Percentiles rank a stretch among this genome's conserved stretches.
Evolutionary conservation across 1,140 invertebrate genomes (phyloP).

Genomic region (Leptinotarsa texana): DNA sequence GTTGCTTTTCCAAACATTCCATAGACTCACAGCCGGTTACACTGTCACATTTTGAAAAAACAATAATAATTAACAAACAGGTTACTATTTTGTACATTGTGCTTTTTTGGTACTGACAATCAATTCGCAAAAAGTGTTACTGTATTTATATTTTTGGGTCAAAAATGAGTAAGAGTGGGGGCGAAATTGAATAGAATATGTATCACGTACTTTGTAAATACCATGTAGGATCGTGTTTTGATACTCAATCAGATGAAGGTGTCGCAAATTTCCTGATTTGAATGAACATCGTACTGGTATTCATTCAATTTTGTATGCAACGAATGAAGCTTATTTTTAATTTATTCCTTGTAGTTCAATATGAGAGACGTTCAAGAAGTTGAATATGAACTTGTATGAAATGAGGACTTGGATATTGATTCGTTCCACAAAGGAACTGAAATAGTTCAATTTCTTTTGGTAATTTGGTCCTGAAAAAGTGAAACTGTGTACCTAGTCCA

Average conservation of each 20-base stretch:
- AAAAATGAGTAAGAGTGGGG: constrained; percentile 2
- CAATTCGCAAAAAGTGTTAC: not conserved
- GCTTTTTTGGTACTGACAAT: constrained; percentile 1
- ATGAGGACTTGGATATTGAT: no score
- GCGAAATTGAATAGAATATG: not conserved
- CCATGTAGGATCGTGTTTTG: constrained; percentile 15
- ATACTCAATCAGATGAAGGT: not conserved
- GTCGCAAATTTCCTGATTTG: not conserved
- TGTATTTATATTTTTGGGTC: constrained; percentile 19
- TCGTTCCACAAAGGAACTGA: no score
- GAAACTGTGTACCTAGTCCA: no score
- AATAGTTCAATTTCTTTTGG: no score
- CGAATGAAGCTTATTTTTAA: not conserved
- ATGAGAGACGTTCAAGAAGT: no score
- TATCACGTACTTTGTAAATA: constrained; percentile 17
- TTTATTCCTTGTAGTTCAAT: no score
- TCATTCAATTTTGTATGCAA: not conserved
- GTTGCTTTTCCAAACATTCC: constrained; percentile 53
- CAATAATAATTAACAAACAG: constrained; percentile 1
- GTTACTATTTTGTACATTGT: constrained; percentile 10
- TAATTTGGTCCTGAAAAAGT: no score
- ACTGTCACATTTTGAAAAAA: constrained; percentile 28
- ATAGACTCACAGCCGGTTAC: constrained; percentile 39
- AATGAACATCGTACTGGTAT: not conserved
- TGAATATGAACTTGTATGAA: no score